phyloP scores from a whole-genome alignment of 2,888 invertebrate species.

The Rhagophthalmus giganteus region DNA sequence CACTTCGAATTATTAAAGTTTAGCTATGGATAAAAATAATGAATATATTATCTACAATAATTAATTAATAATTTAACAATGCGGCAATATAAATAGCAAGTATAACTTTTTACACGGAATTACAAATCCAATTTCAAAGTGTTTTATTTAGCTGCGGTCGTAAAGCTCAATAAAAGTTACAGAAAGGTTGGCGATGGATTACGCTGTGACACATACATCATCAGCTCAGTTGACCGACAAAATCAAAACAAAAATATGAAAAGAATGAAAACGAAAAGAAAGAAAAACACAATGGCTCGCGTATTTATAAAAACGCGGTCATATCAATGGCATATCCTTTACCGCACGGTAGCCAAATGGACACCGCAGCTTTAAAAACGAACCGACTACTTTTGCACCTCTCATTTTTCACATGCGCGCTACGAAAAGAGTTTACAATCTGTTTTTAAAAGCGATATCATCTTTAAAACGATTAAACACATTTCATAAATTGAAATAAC shows the following conservation, averaged over 20 bases:
- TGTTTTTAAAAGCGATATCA: slow-evolving; percentile 48
- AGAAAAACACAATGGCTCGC: slow-evolving; percentile 26
- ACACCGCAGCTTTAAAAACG: slow-evolving; percentile 53
- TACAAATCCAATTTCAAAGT: slow-evolving; percentile 10
- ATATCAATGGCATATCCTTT: slow-evolving; percentile 46
- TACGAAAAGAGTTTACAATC: slow-evolving; percentile 38
- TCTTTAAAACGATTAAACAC: slow-evolving; percentile 48
- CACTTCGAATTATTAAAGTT: too few species aligned
- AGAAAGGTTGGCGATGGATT: slow-evolving; percentile 26
- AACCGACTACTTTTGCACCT: slow-evolving; percentile 45
- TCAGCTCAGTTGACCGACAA: slow-evolving; percentile 26
- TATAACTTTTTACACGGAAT: too few species aligned
- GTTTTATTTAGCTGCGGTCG: slow-evolving; percentile 19
- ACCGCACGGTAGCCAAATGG: slow-evolving; percentile 46
- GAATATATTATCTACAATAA: too few species aligned
- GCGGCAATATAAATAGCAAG: slow-evolving; percentile 4
- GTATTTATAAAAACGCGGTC: slow-evolving; percentile 35
- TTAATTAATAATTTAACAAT: background rate
- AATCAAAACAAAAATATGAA: slow-evolving; percentile 28
- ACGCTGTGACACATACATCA: slow-evolving; percentile 23
- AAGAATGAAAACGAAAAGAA: slow-evolving; percentile 30
- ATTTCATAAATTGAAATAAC: slow-evolving; percentile 36
- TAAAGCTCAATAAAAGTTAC: slow-evolving; percentile 28
- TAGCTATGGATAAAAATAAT: too few species aligned
- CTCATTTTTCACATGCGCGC: slow-evolving; percentile 47